Evolutionary conservation across 2,888 invertebrate species (phyloP).

Genomic region (Lymantria monacha): DNA sequence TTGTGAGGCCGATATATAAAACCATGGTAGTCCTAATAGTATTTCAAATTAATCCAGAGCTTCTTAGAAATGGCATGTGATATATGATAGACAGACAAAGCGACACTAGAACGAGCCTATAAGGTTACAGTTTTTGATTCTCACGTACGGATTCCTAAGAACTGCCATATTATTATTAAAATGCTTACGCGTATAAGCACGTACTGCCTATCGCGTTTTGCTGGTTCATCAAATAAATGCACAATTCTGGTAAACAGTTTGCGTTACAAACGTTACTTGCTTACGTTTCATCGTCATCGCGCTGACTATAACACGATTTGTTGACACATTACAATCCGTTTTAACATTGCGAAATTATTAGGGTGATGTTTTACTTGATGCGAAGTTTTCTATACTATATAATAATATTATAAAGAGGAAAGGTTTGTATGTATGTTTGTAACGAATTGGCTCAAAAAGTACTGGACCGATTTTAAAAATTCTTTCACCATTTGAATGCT

Average conservation of each 20-base stretch:
- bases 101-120: too few species aligned
- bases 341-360: neutral
- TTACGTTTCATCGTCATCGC: neutral
- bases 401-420: too few species aligned
- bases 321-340: neutral
- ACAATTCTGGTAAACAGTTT: neutral
- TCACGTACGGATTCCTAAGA: neutral
- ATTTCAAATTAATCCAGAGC: too few species aligned
- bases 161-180: neutral
- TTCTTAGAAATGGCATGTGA: too few species aligned
- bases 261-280: conserved; percentile 1
- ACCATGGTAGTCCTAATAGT: too few species aligned
- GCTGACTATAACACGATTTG: neutral
- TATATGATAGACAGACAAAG: too few species aligned
- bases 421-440: too few species aligned
- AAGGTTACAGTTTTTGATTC: neutral
- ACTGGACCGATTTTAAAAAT: too few species aligned
- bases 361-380: neutral
- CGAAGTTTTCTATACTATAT: too few species aligned
- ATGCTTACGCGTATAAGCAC: neutral
- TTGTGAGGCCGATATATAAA: too few species aligned
- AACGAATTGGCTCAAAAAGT: too few species aligned
- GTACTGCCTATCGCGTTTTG: conserved; percentile 1
- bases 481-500: too few species aligned
- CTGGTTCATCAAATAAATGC: neutral